These are phyloP conservation scores for Aurelia aurita DNA, from an alignment of 30 jellyfish, hydroid and myxozoan genomes.

Conservation along the genomic window DNA sequence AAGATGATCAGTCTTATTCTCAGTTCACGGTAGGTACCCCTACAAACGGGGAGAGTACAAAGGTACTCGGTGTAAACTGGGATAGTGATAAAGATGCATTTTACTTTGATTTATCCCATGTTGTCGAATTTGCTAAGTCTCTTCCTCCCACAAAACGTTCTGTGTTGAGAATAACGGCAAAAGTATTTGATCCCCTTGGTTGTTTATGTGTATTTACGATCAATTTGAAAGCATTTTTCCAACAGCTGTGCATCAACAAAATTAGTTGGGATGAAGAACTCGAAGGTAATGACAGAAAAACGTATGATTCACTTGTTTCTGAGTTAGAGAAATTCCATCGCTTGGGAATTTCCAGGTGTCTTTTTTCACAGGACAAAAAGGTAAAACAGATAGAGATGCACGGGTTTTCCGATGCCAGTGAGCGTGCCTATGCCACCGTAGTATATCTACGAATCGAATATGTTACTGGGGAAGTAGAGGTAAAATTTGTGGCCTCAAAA, in stretches of 20 bases:
- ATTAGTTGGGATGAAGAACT: conserved; percentile 31
- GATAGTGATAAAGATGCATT: too few relatives aligned
- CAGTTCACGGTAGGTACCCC: too few relatives aligned
- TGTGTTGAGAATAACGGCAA: too few relatives aligned
- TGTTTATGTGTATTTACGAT: conserved; percentile 1
- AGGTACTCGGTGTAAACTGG: too few relatives aligned
- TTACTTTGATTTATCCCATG: too few relatives aligned
- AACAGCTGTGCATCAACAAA: too few relatives aligned
- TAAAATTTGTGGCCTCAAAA: conserved; percentile 28
- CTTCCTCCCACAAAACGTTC: too few relatives aligned
- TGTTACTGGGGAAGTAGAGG: conserved; percentile 8
- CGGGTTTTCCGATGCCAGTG: conserved; percentile 51
- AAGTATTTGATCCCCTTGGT: too few relatives aligned
- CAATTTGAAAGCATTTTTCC: conserved; percentile 38
- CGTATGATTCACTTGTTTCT: background rate
- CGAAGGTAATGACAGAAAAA: background rate
- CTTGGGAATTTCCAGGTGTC: conserved; percentile 18
- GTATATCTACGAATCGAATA: conserved; percentile 10
- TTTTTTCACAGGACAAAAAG: background rate
- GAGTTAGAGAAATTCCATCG: background rate
- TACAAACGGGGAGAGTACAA: too few relatives aligned
- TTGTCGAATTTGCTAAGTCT: too few relatives aligned
- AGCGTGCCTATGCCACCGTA: conserved; percentile 32
- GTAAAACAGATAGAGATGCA: conserved; percentile 20
- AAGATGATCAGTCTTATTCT: too few relatives aligned